Evolutionary conservation across 2,888 invertebrate species (phyloP), one percentile per base, ranked within the genome.

Genomic region (Lepidocyrtinus sp.): DNA sequence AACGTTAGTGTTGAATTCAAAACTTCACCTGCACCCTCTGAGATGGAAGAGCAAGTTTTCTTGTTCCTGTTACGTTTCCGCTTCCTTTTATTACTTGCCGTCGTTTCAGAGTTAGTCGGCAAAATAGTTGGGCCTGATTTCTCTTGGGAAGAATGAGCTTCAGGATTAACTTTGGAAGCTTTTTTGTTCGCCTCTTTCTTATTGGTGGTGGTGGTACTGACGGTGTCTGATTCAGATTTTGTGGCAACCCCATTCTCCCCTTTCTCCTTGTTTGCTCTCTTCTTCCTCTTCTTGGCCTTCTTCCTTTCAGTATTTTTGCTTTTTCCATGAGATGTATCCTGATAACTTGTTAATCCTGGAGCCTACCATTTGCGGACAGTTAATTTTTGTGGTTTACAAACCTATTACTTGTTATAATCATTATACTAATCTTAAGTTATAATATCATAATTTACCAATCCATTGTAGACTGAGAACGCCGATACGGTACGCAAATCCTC

Each of bases 291-390:
- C 15, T 62, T 27, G 17, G 71, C 67, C 59, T 70, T 81, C 65
- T 72, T 79, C 17, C 26, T 74, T 9, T 69, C 72, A 61, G 50
- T 63, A n/a, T n/a, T n/a, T n/a, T n/a, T n/a, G n/a, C n/a, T n/a
- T n/a, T n/a, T n/a, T n/a, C 17, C 17, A 12, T 59, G 27, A 1
- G 79, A 70, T 1, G 75, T 69, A 67, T 85, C 84, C 69, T 82
- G 63, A 50, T 84, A 86, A 17, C 75, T 77, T 59, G 67, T 81
- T 1, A 86, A 80, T 19, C 84, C 84, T 15, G 84, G 84, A 2
- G 55, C 70, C 70, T 70, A 69, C 12, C 22, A 59, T 5, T n/a
- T 59, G n/a, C n/a, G n/a, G n/a, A n/a, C n/a, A n/a, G n/a, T n/a
- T n/a, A n/a, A n/a, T n/a, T n/a, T n/a, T n/a, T n/a, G n/a, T n/a